These are phyloP conservation scores for Heteronetta atricapilla DNA, from an alignment of 2,113 vertebrate species.

Conservation along the genomic window DNA sequence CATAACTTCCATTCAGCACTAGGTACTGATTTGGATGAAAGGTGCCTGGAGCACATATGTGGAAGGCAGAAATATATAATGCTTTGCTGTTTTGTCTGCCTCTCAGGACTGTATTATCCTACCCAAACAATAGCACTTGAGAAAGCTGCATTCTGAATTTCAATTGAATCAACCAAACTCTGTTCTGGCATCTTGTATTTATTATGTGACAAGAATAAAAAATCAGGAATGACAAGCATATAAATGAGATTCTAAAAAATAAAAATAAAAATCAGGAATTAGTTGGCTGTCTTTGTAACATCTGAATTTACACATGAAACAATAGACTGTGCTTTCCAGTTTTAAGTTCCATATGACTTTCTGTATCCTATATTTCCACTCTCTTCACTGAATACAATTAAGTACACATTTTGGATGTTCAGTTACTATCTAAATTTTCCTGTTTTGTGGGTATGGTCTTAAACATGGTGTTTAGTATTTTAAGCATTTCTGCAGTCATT, in stretches of 20 bases:
- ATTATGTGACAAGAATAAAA: slow-evolving; percentile 33
- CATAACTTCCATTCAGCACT: not conserved
- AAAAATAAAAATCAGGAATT: not conserved
- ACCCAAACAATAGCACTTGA: not conserved
- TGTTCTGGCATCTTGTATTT: slow-evolving; percentile 9
- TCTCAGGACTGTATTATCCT: not conserved
- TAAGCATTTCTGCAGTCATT: not conserved
- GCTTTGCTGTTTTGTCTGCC: not conserved
- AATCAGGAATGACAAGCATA: not conserved
- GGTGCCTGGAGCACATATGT: slow-evolving; percentile 5
- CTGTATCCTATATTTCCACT: not conserved
- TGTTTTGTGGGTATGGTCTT: not conserved
- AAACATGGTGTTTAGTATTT: not conserved
- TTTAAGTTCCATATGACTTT: not conserved
- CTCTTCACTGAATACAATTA: not conserved
- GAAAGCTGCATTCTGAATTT: slow-evolving; percentile 7
- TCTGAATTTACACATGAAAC: not conserved
- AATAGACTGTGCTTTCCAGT: not conserved
- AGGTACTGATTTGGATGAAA: not conserved
- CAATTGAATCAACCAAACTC: not conserved
- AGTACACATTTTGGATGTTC: not conserved
- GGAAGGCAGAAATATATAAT: not conserved
- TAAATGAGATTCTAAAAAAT: not conserved
- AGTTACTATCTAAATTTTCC: not conserved
- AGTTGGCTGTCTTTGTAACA: not conserved